Conservation (phyloP, 2,797 vertebrate genomes). For the Tachyglossus aculeatus region DNA sequence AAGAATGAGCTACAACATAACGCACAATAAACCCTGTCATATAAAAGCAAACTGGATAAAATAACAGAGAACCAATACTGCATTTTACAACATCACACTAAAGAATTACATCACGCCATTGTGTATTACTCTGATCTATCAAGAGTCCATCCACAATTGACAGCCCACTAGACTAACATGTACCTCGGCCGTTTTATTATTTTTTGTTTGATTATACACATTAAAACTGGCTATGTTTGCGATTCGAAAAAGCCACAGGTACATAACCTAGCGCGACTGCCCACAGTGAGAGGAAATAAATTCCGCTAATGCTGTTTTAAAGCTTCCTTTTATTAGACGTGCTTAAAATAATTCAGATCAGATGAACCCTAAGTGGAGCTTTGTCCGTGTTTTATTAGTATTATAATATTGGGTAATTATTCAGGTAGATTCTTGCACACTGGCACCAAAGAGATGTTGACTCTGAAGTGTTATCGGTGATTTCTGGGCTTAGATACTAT, state of each 20-base stretch:
- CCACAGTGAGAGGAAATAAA: conserved; percentile 68
- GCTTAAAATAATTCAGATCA: conserved; percentile 63
- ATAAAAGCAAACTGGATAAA: conserved; percentile 93
- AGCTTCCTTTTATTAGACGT: conserved; percentile 58
- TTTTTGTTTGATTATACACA: conserved; percentile 66
- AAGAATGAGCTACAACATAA: conserved; percentile 91
- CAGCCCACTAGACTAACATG: conserved; percentile 77
- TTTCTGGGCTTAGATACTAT: conserved; percentile 72
- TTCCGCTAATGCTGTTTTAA: conserved; percentile 67
- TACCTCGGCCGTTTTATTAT: conserved; percentile 69
- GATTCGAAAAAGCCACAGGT: conserved; percentile 66
- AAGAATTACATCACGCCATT: conserved; percentile 83
- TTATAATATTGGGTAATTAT: conserved; percentile 61
- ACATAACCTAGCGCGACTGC: conserved; percentile 64
- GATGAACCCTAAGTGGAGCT: conserved; percentile 60
- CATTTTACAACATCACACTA: conserved; percentile 86
- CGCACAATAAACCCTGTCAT: conserved; percentile 93
- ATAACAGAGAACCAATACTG: conserved; percentile 92
- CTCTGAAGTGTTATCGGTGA: conserved; percentile 71
- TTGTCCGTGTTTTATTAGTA: conserved; percentile 73
- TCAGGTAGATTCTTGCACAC: conserved; percentile 62
- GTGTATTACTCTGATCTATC: conserved; percentile 86
- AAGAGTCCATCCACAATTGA: conserved; percentile 79
- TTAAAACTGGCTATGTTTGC: conserved; percentile 53
- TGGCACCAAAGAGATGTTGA: conserved; percentile 68